A percentile compares a stretch with the other conserved stretches of the same genome.
These are phyloP conservation scores for Calephelis nemesis DNA, from an alignment of 1,140 invertebrate genomes.

Conservation along the genomic window DNA sequence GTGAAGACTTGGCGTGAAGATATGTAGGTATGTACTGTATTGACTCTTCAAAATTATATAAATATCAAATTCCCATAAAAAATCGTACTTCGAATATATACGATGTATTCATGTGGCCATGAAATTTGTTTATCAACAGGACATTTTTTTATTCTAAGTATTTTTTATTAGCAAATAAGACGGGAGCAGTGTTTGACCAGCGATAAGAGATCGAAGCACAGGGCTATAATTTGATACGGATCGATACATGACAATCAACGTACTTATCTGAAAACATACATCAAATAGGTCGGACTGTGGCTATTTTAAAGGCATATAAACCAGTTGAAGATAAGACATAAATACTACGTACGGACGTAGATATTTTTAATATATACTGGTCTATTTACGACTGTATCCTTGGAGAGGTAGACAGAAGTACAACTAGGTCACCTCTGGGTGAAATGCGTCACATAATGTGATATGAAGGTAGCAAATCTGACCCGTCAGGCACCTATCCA, in stretches of 20 bases:
- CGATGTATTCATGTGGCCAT: not conserved
- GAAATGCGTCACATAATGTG: too few species aligned
- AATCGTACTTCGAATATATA: too few species aligned
- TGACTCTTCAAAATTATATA: too few species aligned
- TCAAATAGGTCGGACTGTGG: slow-evolving; percentile 39
- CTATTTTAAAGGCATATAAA: slow-evolving; percentile 32
- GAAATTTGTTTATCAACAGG: not conserved
- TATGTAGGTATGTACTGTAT: too few species aligned
- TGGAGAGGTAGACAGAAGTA: too few species aligned
- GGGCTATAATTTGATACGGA: slow-evolving; percentile 18
- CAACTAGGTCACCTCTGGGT: too few species aligned
- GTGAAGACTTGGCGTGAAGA: too few species aligned
- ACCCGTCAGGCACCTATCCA: too few species aligned
- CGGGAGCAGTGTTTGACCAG: slow-evolving; percentile 50
- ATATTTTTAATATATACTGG: too few species aligned
- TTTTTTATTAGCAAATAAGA: slow-evolving; percentile 25
- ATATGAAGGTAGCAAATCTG: too few species aligned
- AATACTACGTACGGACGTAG: not conserved
- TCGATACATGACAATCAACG: slow-evolving; percentile 11
- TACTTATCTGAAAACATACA: slow-evolving; percentile 38
- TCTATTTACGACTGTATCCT: too few species aligned
- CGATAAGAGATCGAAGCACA: slow-evolving; percentile 41
- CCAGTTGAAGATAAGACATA: not conserved
- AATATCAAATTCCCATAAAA: too few species aligned
- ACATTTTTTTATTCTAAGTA: slow-evolving; percentile 6